Conservation (phyloP, 2,888 invertebrate genomes). For the Clitarchus hookeri region DNA sequence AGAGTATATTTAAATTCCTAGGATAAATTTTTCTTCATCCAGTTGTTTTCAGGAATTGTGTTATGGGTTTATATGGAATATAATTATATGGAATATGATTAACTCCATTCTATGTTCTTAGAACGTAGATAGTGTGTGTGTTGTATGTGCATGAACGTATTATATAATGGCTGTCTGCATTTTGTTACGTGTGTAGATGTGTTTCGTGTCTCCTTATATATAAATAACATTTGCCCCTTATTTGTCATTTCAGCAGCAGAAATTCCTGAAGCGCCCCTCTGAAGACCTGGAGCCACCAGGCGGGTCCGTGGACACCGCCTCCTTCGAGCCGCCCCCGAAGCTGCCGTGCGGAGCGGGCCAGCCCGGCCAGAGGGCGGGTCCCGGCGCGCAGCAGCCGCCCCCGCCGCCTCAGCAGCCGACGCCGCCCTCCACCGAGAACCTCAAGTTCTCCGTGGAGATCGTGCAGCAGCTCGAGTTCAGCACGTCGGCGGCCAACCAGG, state of each 20-base stretch:
- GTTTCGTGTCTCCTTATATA: too few species aligned
- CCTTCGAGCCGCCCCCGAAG: slow-evolving; percentile 79
- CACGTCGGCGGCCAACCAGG: slow-evolving; percentile 82
- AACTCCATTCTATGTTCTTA: too few species aligned
- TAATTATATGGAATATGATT: too few species aligned
- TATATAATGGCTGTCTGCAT: too few species aligned
- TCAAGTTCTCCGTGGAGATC: slow-evolving; percentile 90
- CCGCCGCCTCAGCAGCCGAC: slow-evolving; percentile 44
- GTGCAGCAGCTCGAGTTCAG: slow-evolving; percentile 91
- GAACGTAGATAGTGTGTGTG: too few species aligned
- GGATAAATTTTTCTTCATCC: too few species aligned
- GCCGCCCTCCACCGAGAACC: slow-evolving; percentile 53
- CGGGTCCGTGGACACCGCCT: slow-evolving; percentile 50
- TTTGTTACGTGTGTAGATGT: too few species aligned
- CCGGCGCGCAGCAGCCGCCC: slow-evolving; percentile 49
- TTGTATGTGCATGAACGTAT: too few species aligned
- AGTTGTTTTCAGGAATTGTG: too few species aligned
- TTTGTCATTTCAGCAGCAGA: slow-evolving; percentile 73
- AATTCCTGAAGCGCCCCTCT: slow-evolving; percentile 75
- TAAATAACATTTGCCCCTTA: not conserved
- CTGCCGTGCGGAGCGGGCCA: slow-evolving; percentile 57
- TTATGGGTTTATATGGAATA: too few species aligned
- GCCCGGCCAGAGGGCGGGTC: slow-evolving; percentile 53
- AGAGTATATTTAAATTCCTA: too few species aligned
- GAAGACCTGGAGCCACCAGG: slow-evolving; percentile 64